Percentiles rank a stretch among this genome's conserved stretches.
Conservation (phyloP, 2,888 invertebrate genomes). For the Chrysomela aeneicollis region DNA sequence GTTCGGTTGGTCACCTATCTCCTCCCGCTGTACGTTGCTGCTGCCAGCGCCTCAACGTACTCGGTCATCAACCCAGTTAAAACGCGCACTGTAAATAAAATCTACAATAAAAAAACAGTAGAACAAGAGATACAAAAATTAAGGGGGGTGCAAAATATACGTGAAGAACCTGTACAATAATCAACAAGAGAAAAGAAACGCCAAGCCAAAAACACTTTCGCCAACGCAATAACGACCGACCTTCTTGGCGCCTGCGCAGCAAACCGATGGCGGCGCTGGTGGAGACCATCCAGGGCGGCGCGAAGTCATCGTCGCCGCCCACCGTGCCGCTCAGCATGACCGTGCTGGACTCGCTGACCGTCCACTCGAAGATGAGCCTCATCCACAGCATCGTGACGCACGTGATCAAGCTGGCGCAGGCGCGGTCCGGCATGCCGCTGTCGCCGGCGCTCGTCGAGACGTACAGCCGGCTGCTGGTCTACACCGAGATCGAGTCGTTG, state of each 20-base stretch:
- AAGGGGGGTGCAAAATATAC: no score
- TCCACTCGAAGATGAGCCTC: constrained; percentile 92
- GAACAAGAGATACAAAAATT: no score
- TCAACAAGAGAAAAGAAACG: no score
- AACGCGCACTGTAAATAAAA: no score
- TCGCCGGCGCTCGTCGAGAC: constrained; percentile 95
- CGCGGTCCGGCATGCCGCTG: constrained; percentile 82
- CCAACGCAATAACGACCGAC: no score
- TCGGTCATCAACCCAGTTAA: no score
- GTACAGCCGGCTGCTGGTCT: constrained; percentile 90
- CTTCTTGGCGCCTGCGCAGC: constrained; percentile 61
- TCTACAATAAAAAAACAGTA: no score
- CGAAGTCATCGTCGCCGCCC: constrained; percentile 67
- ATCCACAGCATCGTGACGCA: constrained; percentile 79
- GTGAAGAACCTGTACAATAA: no score
- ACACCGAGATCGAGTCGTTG: constrained; percentile 95
- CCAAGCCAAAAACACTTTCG: no score
- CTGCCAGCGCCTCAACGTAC: no score
- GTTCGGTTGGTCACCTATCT: no score
- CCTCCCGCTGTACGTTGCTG: no score
- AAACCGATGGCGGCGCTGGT: constrained; percentile 92
- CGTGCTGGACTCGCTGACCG: constrained; percentile 87
- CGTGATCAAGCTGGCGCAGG: constrained; percentile 89
- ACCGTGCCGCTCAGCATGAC: constrained; percentile 92
- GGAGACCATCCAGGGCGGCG: constrained; percentile 76